These are phyloP conservation scores for Oncorhynchus clarkii DNA, from an alignment of 2,113 vertebrate genomes.

Conservation along the genomic window DNA sequence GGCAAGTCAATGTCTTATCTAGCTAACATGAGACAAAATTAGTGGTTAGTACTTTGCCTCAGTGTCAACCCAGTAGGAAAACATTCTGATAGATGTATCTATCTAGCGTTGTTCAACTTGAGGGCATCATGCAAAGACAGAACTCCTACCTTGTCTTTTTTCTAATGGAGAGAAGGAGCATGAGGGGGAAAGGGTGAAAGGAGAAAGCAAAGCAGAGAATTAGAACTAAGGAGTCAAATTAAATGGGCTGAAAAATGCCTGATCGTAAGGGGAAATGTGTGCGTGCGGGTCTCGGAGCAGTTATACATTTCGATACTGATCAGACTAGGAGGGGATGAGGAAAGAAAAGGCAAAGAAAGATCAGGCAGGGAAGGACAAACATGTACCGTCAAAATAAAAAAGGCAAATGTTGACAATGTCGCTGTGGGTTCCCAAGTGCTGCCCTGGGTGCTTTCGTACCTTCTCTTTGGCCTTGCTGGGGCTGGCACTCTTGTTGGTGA, in stretches of 20 bases:
- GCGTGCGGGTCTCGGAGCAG: not conserved
- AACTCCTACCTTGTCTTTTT: slow-evolving; percentile 79
- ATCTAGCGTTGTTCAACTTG: slow-evolving; percentile 17
- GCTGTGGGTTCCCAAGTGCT: not conserved
- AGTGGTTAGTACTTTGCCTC: too few relatives aligned
- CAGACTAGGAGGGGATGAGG: not conserved
- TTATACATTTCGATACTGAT: not conserved
- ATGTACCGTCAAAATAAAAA: not conserved
- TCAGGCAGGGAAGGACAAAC: too few relatives aligned
- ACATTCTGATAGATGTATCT: not conserved
- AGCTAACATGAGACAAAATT: too few relatives aligned
- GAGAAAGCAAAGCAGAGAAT: slow-evolving; percentile 54
- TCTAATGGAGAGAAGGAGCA: slow-evolving; percentile 71
- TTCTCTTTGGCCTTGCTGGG: slow-evolving; percentile 97
- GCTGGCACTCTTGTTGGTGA: slow-evolving; percentile 83
- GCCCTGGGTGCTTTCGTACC: slow-evolving; percentile 57
- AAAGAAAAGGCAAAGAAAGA: not conserved
- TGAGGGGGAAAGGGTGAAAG: slow-evolving; percentile 41
- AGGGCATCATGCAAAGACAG: slow-evolving; percentile 64
- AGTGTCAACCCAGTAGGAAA: not conserved
- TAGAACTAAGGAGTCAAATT: slow-evolving; percentile 52
- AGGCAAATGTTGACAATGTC: not conserved
- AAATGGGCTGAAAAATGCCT: not conserved
- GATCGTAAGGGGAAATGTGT: not conserved
- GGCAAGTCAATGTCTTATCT: too few relatives aligned